Base-by-base conservation (phyloP, 2,888 invertebrate species). In the Lathronympha strigana region DNA sequence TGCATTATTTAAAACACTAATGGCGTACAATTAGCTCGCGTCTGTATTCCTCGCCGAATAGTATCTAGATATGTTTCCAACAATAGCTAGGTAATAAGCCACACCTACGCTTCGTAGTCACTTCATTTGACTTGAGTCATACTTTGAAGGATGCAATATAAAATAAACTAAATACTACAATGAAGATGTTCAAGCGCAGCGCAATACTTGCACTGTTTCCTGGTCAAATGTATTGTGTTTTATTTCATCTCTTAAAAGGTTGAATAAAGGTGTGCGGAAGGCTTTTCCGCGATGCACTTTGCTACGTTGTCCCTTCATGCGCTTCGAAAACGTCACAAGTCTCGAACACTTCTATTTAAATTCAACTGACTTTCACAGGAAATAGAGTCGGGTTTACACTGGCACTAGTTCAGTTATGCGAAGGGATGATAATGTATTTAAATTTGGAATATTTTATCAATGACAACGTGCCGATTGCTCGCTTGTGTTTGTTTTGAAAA, bases 221-320 rank as follows among this genome's bases (percentile, higher is more conserved):
- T 25, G 2, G 17, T 11, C 11, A 40, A 55, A 25, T 28, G 55
- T 17, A 38, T 38, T 15, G 15, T 40, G 11, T 23, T 53, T 36
- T 19, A 28, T 25, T 47, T 21, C 1, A 19, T 23, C 47, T n/a
- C 23, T 13, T 19, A 4, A 28, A 55, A 28, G 13, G 28, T 17
- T 1, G 40, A 43, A 55, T 31, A 55, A 43, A 55, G 43, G 43
- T 28, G 55, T 31, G 55, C 55, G 17, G 43, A 28, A 55, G 43
- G 55, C 28, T 55, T 55, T 55, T 31, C 28, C 28, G 55, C 40
- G 13, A 43, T 55, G 28, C 55, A 19, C 5, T 55, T 36, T 19
- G 13, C 8, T 19, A 51, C 40, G 54, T 40, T 38, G 23, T 38
- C 33, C 19, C 13, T 33, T 51, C 19, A 11, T 3, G 2, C 23